These are phyloP conservation scores for Eleginops maclovinus DNA, from an alignment of 2,113 vertebrate species.

Conservation along the genomic window DNA sequence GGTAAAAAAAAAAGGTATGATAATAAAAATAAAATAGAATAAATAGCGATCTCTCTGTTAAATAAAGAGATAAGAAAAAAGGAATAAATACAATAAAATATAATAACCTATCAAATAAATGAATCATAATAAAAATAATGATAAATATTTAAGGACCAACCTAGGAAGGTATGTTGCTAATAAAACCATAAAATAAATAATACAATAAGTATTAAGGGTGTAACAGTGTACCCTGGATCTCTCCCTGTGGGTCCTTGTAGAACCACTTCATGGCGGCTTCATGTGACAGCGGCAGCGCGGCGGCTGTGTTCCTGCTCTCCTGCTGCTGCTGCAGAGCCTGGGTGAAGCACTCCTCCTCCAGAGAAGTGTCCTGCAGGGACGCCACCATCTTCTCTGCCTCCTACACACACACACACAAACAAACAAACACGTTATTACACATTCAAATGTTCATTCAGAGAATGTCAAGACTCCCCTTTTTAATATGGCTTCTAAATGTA, in stretches of 20 bases:
- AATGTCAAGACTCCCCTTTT: too few species aligned
- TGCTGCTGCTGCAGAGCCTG: constrained; percentile 90
- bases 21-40: too few species aligned
- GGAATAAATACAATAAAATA: too few species aligned
- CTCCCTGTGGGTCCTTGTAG: constrained; percentile 95
- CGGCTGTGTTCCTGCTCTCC: constrained; percentile 89
- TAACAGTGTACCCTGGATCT: constrained; percentile 89
- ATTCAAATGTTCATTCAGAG: neutral
- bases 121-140: too few species aligned
- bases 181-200: too few species aligned
- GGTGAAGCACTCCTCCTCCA: constrained; percentile 93
- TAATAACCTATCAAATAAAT: too few species aligned
- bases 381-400: constrained; percentile 95
- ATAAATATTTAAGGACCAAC: too few species aligned
- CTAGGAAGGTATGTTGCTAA: too few species aligned
- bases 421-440: neutral
- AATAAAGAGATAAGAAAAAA: too few species aligned
- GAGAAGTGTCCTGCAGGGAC: constrained; percentile 91
- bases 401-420: constrained; percentile 68
- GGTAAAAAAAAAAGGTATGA: too few species aligned
- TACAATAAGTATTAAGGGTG: neutral
- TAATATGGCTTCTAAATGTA: too few species aligned
- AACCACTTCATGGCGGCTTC: constrained; percentile 96
- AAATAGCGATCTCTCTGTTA: too few species aligned
- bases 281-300: constrained; percentile 91